Conservation (phyloP, 2,888 invertebrate species). For the Oscheius sp. region DNA sequence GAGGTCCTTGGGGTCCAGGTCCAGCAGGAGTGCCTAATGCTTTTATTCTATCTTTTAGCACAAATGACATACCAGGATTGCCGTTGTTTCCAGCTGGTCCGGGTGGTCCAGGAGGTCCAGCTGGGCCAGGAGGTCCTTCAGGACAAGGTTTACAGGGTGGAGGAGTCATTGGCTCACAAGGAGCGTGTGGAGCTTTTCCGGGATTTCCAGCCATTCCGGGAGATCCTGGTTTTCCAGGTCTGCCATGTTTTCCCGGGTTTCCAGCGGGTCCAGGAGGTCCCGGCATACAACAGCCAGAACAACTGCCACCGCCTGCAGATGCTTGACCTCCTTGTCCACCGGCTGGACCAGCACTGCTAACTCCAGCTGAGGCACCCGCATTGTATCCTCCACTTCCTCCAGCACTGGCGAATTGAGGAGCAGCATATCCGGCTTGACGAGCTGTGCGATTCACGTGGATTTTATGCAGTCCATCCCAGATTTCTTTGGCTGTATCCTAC, state of each 20-base stretch:
- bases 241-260: conserved; percentile 57
- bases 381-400: not conserved
- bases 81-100: conserved; percentile 15
- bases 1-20: conserved; percentile 13
- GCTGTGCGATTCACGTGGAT: conserved; percentile 54
- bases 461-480: conserved; percentile 52
- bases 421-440: conserved; percentile 32
- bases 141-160: conserved; percentile 48
- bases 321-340: conserved; percentile 15
- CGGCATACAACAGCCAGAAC: conserved; percentile 58
- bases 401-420: not conserved
- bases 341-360: not conserved
- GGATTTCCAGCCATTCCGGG: conserved; percentile 57
- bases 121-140: conserved; percentile 40
- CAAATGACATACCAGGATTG: not conserved
- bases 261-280: conserved; percentile 57
- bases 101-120: conserved; percentile 32
- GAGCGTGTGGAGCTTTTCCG: conserved; percentile 56
- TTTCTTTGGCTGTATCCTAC: conserved; percentile 55
- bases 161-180: conserved; percentile 57
- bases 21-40: conserved; percentile 13
- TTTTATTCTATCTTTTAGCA: not conserved
- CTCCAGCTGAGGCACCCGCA: not conserved
- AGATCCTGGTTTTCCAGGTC: conserved; percentile 59
- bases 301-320: conserved; percentile 38